A percentile compares a stretch with the other conserved stretches of the same genome.
These are phyloP conservation scores for Leptoclinus maculatus DNA, from an alignment of 2,797 vertebrate species.

Conservation along the genomic window DNA sequence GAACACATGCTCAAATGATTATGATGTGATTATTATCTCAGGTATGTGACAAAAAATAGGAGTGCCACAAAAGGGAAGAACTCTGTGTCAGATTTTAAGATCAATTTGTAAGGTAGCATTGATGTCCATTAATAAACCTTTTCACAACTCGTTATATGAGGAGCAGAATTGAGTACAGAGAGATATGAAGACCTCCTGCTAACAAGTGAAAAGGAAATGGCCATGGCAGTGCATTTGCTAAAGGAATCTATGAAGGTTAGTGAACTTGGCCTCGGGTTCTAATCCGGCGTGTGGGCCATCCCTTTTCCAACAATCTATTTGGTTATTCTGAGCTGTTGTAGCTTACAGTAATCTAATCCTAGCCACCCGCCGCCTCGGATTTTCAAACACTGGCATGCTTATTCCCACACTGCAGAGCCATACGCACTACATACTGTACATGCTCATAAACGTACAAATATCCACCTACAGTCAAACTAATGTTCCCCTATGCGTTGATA, in stretches of 20 bases:
- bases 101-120: neutral
- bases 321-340: slow-evolving; percentile 78
- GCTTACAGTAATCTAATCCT: slow-evolving; percentile 81
- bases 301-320: slow-evolving; percentile 70
- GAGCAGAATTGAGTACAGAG: neutral
- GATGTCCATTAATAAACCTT: neutral
- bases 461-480: neutral
- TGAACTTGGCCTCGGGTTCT: slow-evolving; percentile 67
- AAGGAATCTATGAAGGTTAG: slow-evolving; percentile 22
- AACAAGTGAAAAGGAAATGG: slow-evolving; percentile 15
- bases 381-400: slow-evolving; percentile 66
- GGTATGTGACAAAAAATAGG: neutral
- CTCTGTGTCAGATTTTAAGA: neutral
- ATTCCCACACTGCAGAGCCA: slow-evolving; percentile 26
- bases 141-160: neutral
- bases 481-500: neutral
- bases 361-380: slow-evolving; percentile 66
- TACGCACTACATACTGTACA: slow-evolving; percentile 10
- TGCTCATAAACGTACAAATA: slow-evolving; percentile 34
- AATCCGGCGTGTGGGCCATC: slow-evolving; percentile 61
- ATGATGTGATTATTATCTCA: slow-evolving; percentile 9
- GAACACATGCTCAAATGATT: neutral
- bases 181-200: neutral
- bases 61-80: neutral
- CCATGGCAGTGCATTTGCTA: neutral